Evolutionary conservation across 2,888 invertebrate species (phyloP).

Genomic region (Amblyteles armatorius): DNA sequence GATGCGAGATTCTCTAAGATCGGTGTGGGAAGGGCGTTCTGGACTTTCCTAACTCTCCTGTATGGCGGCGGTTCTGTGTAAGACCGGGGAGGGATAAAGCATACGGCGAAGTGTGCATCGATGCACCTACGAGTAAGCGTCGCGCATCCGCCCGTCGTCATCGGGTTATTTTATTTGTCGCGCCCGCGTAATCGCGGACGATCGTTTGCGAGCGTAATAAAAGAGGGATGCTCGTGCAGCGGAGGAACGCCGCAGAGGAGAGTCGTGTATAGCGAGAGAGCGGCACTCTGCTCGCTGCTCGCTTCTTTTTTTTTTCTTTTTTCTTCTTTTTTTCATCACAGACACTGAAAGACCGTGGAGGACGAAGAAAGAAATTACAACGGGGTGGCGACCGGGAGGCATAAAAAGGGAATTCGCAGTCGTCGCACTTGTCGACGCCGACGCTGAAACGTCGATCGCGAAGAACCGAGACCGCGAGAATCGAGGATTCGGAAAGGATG

Average conservation of each 20-base stretch:
- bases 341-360: slow-evolving; percentile 46
- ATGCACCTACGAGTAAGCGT: slow-evolving; percentile 22
- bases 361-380: slow-evolving; percentile 57
- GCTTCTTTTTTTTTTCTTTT: background rate
- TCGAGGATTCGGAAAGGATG: slow-evolving; percentile 22
- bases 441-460: slow-evolving; percentile 38
- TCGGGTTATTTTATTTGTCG: slow-evolving; percentile 66
- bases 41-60: slow-evolving; percentile 52
- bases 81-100: background rate
- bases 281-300: background rate
- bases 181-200: slow-evolving; percentile 64
- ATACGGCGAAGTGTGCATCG: slow-evolving; percentile 24
- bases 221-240: slow-evolving; percentile 42
- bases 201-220: slow-evolving; percentile 65
- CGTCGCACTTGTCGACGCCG: slow-evolving; percentile 36
- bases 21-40: slow-evolving; percentile 35
- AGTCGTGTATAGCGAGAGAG: slow-evolving; percentile 51
- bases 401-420: slow-evolving; percentile 55
- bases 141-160: background rate
- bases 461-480: slow-evolving; percentile 40
- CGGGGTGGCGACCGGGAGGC: slow-evolving; percentile 66
- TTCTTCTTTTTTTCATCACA: slow-evolving; percentile 35
- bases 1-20: slow-evolving; percentile 33
- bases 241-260: slow-evolving; percentile 31
- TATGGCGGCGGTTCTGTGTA: slow-evolving; percentile 27